phyloP scores from a whole-genome alignment of 2,888 invertebrate species.

The Candidula unifasciata region DNA sequence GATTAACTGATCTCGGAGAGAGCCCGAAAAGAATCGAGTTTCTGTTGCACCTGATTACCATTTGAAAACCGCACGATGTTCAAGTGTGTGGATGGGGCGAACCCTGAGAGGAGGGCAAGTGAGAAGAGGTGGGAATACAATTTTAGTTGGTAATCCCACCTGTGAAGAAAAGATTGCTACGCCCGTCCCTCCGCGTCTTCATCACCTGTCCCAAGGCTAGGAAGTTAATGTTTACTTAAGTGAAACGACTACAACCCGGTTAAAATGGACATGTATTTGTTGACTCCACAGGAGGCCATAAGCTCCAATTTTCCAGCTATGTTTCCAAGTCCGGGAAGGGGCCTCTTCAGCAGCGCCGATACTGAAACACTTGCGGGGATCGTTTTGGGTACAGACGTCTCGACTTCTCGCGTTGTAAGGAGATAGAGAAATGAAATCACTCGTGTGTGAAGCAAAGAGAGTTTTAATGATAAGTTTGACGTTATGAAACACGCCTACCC shows the following conservation, averaged over 20 bases:
- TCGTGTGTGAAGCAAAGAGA: constrained; percentile 7
- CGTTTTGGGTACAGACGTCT: background rate
- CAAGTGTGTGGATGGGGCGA: too few species aligned
- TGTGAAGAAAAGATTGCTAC: constrained; percentile 22
- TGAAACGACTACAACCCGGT: background rate
- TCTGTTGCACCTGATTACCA: too few species aligned
- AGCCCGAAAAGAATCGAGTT: too few species aligned
- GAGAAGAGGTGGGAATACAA: background rate
- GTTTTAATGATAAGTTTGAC: constrained; percentile 25
- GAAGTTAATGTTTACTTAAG: constrained; percentile 28
- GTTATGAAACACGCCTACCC: constrained; percentile 27
- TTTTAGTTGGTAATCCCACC: background rate
- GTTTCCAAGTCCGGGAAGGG: constrained; percentile 1
- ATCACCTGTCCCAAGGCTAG: background rate
- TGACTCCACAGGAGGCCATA: background rate
- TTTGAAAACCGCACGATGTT: too few species aligned
- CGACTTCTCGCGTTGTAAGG: background rate
- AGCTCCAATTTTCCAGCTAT: constrained; percentile 32
- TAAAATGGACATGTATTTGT: constrained; percentile 22
- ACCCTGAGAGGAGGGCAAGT: background rate
- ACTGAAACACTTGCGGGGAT: background rate
- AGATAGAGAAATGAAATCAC: background rate
- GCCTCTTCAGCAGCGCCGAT: background rate
- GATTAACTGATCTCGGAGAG: too few species aligned
- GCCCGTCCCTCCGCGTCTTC: background rate